Base-by-base conservation (phyloP, 2,797 vertebrate genomes). In the Hyperoplus lanceolatus region DNA sequence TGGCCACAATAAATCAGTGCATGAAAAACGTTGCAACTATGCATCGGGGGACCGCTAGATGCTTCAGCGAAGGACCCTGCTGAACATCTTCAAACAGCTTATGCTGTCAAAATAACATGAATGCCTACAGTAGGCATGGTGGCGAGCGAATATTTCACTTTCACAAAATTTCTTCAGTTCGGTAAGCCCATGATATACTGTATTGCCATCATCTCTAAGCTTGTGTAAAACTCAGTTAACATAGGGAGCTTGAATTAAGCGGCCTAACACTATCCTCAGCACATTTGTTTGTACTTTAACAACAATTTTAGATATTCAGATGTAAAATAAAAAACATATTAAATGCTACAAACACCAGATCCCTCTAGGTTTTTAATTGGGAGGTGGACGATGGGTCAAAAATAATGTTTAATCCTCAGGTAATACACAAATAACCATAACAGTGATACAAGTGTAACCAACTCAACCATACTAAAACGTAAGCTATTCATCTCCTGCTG, bases 1-100 rank as follows among this genome's bases (percentile, higher is more conserved):
- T 10, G 21, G 36, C 4, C 12, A 41, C 62, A 82, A 69, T 79
- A 83, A 83, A 78, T 84, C 69, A 61, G 36, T 39, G 42, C 46
- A 41, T 46, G 55, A 79, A 83, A 70, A 42, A 70, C 39, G 61
- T 21, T 21, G 53, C 0, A 43, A 72, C 51, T 62, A 59, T 45
- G 54, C 15, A 15, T 70, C 36, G 14, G 38, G 4, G 41, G 62
- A 58, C 66, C 56, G 64, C 50, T 38, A 46, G 48, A 49, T 14
- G 41, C 55, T 51, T 50, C 13, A 67, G 51, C 41, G 13, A 54
- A 53, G 5, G 3, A 41, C 67, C 70, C 66, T 73, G 63, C 21
- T 67, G 6, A 76, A 53, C 21, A 46, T 75, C 67, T 39, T 75
- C 36, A 63, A 60, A 55, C 16, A 53, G 72, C 57, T 66, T 51